phyloP scores from a whole-genome alignment of 2,888 invertebrate genomes.

The Eupithecia subumbrata region DNA sequence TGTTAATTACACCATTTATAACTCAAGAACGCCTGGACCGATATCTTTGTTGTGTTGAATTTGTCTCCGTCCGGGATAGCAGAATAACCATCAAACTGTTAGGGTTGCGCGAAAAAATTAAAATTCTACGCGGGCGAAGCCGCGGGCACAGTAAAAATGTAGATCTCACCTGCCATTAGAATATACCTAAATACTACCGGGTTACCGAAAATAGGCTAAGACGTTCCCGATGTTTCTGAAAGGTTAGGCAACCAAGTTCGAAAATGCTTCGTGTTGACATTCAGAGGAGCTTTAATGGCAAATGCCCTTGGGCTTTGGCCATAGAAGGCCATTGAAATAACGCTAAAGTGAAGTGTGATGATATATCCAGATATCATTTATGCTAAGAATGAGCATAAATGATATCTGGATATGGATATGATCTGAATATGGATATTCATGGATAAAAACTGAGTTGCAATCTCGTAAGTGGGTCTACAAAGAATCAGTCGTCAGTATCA shows the following conservation, averaged over 20 bases:
- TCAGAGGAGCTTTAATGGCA: neutral
- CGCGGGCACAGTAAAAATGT: neutral
- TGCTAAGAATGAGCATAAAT: no score
- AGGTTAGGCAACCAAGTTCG: constrained; percentile 23
- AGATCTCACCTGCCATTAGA: constrained; percentile 19
- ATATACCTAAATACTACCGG: constrained; percentile 26
- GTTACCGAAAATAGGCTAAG: constrained; percentile 25
- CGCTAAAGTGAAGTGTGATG: neutral
- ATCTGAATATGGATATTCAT: no score
- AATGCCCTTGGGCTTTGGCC: neutral
- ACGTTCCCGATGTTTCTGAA: constrained; percentile 28
- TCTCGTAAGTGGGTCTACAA: neutral
- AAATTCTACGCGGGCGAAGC: no score
- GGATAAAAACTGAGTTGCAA: neutral
- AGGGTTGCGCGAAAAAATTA: no score
- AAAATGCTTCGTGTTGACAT: constrained; percentile 19
- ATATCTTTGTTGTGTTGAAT: no score
- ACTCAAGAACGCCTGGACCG: no score
- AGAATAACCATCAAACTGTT: no score
- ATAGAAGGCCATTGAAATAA: neutral
- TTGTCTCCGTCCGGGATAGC: no score
- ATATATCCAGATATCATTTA: no score
- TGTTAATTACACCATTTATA: no score
- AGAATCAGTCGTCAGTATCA: neutral
- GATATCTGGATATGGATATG: no score